phyloP scores from a whole-genome alignment of 2,888 invertebrate genomes.

The Lithophane leautieri region DNA sequence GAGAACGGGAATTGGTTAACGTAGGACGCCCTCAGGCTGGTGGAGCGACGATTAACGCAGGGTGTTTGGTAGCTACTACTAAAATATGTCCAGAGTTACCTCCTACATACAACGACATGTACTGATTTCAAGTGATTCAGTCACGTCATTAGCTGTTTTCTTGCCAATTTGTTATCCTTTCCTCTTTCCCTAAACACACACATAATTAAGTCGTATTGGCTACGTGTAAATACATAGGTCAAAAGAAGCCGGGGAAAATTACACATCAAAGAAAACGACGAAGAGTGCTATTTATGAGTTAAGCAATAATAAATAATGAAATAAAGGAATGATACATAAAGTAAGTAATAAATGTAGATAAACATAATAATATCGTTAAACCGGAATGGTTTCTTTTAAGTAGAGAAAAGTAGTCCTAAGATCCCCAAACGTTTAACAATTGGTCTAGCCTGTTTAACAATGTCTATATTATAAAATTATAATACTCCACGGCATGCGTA shows the following conservation, averaged over 20 bases:
- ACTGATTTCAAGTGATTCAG: not conserved
- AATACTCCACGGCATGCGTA: not conserved
- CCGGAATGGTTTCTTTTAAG: too few relatives aligned
- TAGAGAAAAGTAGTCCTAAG: not conserved
- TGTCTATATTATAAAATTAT: not conserved
- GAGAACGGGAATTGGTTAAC: too few relatives aligned
- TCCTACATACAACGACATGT: not conserved
- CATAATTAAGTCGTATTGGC: slow-evolving; percentile 34
- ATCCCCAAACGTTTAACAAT: not conserved
- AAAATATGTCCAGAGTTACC: too few relatives aligned
- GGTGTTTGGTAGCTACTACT: too few relatives aligned
- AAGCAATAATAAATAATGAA: not conserved
- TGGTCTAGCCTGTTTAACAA: too few relatives aligned
- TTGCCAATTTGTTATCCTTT: slow-evolving; percentile 10
- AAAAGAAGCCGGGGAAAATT: slow-evolving; percentile 30
- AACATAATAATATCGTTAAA: slow-evolving; percentile 12
- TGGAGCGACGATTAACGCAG: too few relatives aligned
- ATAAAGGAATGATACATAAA: not conserved
- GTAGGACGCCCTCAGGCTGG: too few relatives aligned
- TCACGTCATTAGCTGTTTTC: not conserved
- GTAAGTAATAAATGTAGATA: not conserved
- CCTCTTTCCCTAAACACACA: slow-evolving; percentile 3
- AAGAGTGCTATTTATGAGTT: slow-evolving; percentile 17
- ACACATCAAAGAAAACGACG: slow-evolving; percentile 36
- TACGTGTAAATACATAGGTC: slow-evolving; percentile 32